Conservation (phyloP, 2,113 vertebrate species). For the Chinchilla lanigera region DNA sequence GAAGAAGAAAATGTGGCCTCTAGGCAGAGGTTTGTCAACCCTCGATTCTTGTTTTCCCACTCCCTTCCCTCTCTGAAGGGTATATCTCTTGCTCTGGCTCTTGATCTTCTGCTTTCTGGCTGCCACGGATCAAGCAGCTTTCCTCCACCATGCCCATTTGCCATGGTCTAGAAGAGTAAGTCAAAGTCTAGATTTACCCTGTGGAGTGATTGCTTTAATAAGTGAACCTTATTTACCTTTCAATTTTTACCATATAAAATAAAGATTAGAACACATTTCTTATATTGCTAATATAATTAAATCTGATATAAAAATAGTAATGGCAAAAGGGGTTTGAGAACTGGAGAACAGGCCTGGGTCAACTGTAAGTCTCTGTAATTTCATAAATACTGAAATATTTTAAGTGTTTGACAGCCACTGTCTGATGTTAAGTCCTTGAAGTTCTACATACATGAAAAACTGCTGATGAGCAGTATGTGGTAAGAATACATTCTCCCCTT, state of each 20-base stretch:
- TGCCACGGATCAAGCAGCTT: too few relatives aligned
- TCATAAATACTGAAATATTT: conserved; percentile 17
- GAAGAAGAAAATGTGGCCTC: not conserved
- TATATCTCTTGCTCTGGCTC: too few relatives aligned
- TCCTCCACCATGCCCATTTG: too few relatives aligned
- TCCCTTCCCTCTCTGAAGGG: too few relatives aligned
- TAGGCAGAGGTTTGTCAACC: not conserved
- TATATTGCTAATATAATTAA: conserved; percentile 15
- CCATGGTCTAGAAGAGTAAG: not conserved
- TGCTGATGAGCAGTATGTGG: not conserved
- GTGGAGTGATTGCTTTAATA: not conserved
- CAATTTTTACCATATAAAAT: conserved; percentile 45
- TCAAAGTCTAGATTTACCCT: not conserved
- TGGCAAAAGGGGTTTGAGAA: not conserved
- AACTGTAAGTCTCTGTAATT: not conserved
- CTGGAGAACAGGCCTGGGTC: not conserved
- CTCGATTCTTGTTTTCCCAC: too few relatives aligned
- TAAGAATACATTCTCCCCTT: conserved; percentile 25
- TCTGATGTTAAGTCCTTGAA: not conserved
- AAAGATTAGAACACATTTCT: conserved; percentile 3
- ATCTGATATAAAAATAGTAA: conserved; percentile 38
- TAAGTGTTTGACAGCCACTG: conserved; percentile 8
- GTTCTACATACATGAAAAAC: not conserved
- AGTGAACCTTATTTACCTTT: not conserved
- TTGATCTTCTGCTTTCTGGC: too few relatives aligned